These are phyloP conservation scores for Augochlorella aurata DNA, from an alignment of 2,888 invertebrate species.

Conservation along the genomic window DNA sequence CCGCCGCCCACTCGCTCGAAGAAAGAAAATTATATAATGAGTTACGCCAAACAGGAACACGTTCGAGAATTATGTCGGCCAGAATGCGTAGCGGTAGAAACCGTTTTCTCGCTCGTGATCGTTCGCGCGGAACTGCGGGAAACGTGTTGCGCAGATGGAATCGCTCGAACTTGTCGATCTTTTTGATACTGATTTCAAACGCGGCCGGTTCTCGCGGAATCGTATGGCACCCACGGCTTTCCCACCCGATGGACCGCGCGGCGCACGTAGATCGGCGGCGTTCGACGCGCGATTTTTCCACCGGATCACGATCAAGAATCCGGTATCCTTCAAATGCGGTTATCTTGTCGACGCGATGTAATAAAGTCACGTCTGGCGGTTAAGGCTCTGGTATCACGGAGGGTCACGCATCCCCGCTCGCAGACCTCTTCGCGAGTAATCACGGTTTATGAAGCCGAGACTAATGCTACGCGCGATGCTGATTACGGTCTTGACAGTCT, in stretches of 20 bases:
- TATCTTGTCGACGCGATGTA: conserved; percentile 55
- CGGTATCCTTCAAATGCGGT: conserved; percentile 68
- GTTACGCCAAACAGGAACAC: conserved; percentile 45
- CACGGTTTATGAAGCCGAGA: conserved; percentile 23
- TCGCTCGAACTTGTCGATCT: background rate
- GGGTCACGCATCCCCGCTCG: conserved; percentile 53
- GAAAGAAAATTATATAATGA: conserved; percentile 57
- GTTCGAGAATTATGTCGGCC: conserved; percentile 39
- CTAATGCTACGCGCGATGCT: conserved; percentile 11
- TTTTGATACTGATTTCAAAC: conserved; percentile 23
- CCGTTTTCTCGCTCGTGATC: conserved; percentile 44
- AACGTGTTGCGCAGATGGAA: conserved; percentile 41
- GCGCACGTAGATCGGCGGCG: background rate
- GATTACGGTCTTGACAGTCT: background rate
- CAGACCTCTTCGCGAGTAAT: conserved; percentile 28
- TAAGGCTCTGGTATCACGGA: conserved; percentile 63
- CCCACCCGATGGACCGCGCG: background rate
- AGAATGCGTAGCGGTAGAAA: conserved; percentile 33
- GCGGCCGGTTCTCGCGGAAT: background rate
- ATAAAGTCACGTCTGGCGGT: conserved; percentile 67
- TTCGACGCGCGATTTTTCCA: conserved; percentile 23
- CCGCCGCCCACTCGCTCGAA: conserved; percentile 25
- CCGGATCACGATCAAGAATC: conserved; percentile 52
- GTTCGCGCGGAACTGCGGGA: conserved; percentile 56
- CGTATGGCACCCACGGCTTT: background rate